Evolutionary conservation across 2,113 vertebrate genomes (phyloP), one percentile per base, ranked within the genome.

Genomic region (Sturnus vulgaris): DNA sequence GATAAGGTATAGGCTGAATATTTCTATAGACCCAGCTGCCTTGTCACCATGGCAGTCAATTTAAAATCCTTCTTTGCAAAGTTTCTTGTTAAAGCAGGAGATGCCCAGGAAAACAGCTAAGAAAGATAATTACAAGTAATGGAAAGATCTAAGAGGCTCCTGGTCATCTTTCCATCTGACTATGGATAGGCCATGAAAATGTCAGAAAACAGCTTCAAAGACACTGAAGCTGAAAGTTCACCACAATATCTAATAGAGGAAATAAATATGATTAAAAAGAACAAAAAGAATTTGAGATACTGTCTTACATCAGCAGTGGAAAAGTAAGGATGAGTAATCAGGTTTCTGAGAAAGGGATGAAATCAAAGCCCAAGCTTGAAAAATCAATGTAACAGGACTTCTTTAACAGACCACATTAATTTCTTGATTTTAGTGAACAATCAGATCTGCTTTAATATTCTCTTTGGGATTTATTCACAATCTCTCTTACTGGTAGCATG

Each of bases 171-270:
- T 93, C 66, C 18, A 79, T 93, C 78, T 88, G 23, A 63, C 69
- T 85, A 2, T 69, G 46, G 28, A 46, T 42, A 77, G 39, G 63
- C 14, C 19, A 24, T 0, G 0, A 80, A 95, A 93, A 95, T 94
- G 83, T 94, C 91, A 95, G 81, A 75, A 91, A 95, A 57, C 57
- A 90, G 33, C 82, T 92, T 97, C 82, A 88, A 87, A 90, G 72
- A 39, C 25, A 39, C 35, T 49, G 42, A n/a, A 80, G 28, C 78
- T 85, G 61, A 89, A 94, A 92, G 91, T 78, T 91, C 66, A 79
- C 73, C 25, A 57, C n/a, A 79, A 14, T 92, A 82, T 88, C 61
- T 93, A 84, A 69, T 72, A 82, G 28, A 89, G 23, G 25, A 92
- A 95, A 76, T 89, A 93, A 93, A 95, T 86, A 37, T 3, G 7